A percentile compares a stretch with the other conserved stretches of the same genome.
Evolutionary conservation across 2,888 invertebrate species (phyloP).

Genomic region (Eurois occulta): DNA sequence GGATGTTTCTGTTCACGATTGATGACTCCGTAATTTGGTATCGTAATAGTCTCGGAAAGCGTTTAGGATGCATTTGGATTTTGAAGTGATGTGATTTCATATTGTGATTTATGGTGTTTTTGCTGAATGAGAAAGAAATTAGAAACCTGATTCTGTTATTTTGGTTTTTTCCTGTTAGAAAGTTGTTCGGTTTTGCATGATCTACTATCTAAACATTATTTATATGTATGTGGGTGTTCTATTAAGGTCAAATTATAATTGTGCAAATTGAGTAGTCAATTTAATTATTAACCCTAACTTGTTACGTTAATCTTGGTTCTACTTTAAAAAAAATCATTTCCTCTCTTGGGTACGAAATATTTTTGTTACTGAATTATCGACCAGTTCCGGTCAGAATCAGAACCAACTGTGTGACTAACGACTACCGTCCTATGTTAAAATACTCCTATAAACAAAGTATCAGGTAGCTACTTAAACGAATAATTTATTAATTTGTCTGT

Average conservation of each 20-base stretch:
- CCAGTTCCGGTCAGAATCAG: constrained; percentile 4
- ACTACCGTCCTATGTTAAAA: not conserved
- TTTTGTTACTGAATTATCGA: not conserved
- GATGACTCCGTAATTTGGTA: constrained; percentile 38
- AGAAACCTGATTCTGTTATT: constrained; percentile 4
- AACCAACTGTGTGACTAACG: not conserved
- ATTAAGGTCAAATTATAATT: not conserved
- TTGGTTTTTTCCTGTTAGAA: constrained; percentile 2
- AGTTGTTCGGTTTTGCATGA: not conserved
- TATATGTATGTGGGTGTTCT: not conserved
- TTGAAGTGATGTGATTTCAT: constrained; percentile 48
- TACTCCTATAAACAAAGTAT: constrained; percentile 9
- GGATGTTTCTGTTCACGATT: constrained; percentile 29
- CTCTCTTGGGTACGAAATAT: not conserved
- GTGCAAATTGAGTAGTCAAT: not conserved
- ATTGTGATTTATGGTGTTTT: constrained; percentile 7
- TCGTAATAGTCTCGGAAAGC: constrained; percentile 41
- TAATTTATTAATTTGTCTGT: constrained; percentile 47
- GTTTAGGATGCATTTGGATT: constrained; percentile 39
- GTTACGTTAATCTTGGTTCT: not conserved
- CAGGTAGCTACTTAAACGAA: constrained; percentile 26
- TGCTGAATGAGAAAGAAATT: constrained; percentile 40
- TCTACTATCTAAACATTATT: not conserved
- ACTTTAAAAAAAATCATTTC: not conserved
- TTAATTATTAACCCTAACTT: not conserved